Percentiles rank a stretch among this genome's conserved stretches.
Evolutionary conservation across 2,113 vertebrate genomes (phyloP).

Genomic region (Prietella phreatophila): DNA sequence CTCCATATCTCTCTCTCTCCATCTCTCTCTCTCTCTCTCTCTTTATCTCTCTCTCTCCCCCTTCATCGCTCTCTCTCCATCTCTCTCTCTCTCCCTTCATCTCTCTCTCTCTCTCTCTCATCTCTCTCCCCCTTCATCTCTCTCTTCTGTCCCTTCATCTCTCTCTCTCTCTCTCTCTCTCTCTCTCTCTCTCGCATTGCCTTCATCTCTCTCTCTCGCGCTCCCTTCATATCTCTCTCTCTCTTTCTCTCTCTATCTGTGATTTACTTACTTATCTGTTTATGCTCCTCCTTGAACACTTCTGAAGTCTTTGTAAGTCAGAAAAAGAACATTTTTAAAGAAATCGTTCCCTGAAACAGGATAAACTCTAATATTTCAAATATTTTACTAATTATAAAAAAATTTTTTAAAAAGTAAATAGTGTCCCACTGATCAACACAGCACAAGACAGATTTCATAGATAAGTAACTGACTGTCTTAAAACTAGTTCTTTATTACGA

Average conservation of each 20-base stretch:
- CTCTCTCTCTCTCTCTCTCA: not conserved
- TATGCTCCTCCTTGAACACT: not conserved
- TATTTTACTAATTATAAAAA: not conserved
- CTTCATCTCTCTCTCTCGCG: not conserved
- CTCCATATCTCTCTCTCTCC: not conserved
- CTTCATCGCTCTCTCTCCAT: conserved; percentile 5
- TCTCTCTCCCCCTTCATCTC: conserved; percentile 4
- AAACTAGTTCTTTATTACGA: not conserved
- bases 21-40: not conserved
- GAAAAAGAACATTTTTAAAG: not conserved
- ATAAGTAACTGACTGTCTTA: too few relatives aligned
- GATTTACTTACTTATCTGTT: not conserved
- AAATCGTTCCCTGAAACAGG: not conserved
- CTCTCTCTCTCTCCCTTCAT: conserved; percentile 12
- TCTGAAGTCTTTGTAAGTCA: not conserved
- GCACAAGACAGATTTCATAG: too few relatives aligned
- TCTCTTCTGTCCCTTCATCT: not conserved
- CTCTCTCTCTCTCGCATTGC: conserved; percentile 34
- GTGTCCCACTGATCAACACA: too few relatives aligned
- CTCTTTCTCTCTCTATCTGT: conserved; percentile 9
- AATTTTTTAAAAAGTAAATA: too few relatives aligned
- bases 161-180: conserved; percentile 18
- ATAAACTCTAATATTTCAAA: not conserved
- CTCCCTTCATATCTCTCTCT: not conserved
- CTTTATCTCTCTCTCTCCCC: conserved; percentile 12